A percentile compares a stretch with the other conserved stretches of the same genome.
Conservation (phyloP, 2,888 invertebrate species). For the Galerucella nymphaeae region DNA sequence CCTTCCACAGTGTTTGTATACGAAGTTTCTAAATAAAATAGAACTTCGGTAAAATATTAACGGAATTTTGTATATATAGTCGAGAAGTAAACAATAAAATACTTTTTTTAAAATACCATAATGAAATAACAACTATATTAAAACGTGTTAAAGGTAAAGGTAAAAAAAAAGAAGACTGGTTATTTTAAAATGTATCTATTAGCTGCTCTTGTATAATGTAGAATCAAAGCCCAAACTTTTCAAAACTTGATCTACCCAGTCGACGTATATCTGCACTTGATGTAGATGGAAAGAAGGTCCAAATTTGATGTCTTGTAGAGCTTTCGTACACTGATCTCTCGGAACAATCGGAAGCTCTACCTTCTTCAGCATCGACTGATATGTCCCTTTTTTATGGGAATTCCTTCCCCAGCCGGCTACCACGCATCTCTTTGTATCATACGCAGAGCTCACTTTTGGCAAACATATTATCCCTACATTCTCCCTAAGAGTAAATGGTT, state of each 20-base stretch:
- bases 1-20: slow-evolving; percentile 30
- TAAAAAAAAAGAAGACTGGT: too few species aligned
- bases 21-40: slow-evolving; percentile 18
- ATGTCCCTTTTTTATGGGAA: slow-evolving; percentile 66
- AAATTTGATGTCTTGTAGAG: slow-evolving; percentile 72
- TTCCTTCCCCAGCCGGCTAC: slow-evolving; percentile 59
- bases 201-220: too few species aligned
- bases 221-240: slow-evolving; percentile 46
- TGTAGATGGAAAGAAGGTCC: slow-evolving; percentile 75
- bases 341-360: slow-evolving; percentile 76
- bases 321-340: slow-evolving; percentile 69
- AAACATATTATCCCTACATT: slow-evolving; percentile 58
- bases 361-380: slow-evolving; percentile 77
- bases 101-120: too few species aligned
- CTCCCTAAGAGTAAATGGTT: slow-evolving; percentile 52
- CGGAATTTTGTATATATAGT: not conserved
- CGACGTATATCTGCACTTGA: slow-evolving; percentile 72
- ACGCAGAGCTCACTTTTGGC: slow-evolving; percentile 47
- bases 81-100: not conserved
- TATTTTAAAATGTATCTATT: too few species aligned
- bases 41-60: slow-evolving; percentile 4
- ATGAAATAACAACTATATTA: too few species aligned
- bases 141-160: too few species aligned
- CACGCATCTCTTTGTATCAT: slow-evolving; percentile 49
- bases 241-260: slow-evolving; percentile 81